phyloP scores from a whole-genome alignment of 2,888 invertebrate genomes.

The Pherbina coryleti region DNA sequence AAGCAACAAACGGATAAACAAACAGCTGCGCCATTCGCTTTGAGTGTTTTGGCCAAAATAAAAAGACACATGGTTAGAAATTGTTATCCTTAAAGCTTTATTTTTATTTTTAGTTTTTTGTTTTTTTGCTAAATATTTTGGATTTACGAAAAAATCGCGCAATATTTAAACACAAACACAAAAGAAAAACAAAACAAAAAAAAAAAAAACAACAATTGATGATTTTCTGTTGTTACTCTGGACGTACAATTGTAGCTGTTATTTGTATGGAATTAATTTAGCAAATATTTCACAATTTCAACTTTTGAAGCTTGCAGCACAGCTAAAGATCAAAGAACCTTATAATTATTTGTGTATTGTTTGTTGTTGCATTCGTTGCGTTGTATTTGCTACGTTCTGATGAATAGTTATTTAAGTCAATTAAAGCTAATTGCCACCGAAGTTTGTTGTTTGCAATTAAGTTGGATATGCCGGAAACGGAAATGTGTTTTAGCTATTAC shows the following conservation, averaged over 20 bases:
- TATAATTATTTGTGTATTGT: not conserved
- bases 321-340: too few species aligned
- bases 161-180: too few species aligned
- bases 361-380: not conserved
- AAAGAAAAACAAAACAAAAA: too few species aligned
- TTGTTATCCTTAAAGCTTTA: not conserved
- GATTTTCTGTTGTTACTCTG: too few species aligned
- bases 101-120: too few species aligned
- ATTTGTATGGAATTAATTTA: too few species aligned
- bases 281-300: too few species aligned
- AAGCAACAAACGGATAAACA: not conserved
- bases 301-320: too few species aligned
- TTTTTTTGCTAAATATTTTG: not conserved
- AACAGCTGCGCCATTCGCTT: not conserved
- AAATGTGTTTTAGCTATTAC: too few species aligned
- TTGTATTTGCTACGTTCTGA: not conserved
- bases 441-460: not conserved
- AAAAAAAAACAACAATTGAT: too few species aligned
- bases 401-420: conserved; percentile 13
- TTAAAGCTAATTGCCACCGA: conserved; percentile 12
- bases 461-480: not conserved
- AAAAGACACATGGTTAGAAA: not conserved
- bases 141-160: too few species aligned
- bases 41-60: not conserved
- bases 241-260: too few species aligned